These are phyloP conservation scores for Marcusenius ussheri DNA, from an alignment of 2,113 vertebrate species.

Conservation along the genomic window DNA sequence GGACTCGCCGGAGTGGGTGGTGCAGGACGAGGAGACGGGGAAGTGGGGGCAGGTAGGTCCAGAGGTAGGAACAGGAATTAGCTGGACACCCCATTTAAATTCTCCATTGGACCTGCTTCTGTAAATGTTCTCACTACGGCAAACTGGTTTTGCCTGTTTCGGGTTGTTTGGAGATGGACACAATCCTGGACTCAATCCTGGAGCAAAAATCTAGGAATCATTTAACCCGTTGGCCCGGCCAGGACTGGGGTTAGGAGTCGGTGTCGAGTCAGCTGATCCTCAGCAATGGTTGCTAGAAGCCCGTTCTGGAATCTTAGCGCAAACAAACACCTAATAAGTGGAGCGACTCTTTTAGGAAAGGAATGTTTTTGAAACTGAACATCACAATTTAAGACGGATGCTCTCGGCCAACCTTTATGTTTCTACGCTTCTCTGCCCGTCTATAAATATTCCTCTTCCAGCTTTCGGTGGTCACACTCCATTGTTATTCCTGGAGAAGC, in stretches of 20 bases:
- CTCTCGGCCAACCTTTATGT: conserved; percentile 34
- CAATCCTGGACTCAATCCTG: neutral
- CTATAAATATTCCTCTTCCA: conserved; percentile 19
- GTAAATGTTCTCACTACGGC: neutral
- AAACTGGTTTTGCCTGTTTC: neutral
- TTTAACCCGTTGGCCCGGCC: conserved; percentile 17
- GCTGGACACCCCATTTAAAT: neutral
- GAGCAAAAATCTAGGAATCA: conserved; percentile 36
- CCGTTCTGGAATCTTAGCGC: conserved; percentile 48
- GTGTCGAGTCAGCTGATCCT: conserved; percentile 40
- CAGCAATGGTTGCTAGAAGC: conserved; percentile 46
- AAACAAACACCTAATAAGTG: conserved; percentile 57
- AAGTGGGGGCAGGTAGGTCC: neutral
- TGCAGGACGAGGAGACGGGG: neutral
- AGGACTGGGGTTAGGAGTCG: conserved; percentile 21
- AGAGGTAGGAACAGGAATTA: conserved; percentile 4
- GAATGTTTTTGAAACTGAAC: conserved; percentile 54
- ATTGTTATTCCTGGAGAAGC: conserved; percentile 7
- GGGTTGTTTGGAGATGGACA: neutral
- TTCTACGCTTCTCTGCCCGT: conserved; percentile 12
- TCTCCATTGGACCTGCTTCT: neutral
- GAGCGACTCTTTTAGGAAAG: conserved; percentile 42
- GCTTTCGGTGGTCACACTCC: conserved; percentile 15
- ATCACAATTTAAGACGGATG: conserved; percentile 44
- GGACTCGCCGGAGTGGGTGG: conserved; percentile 12